Evolutionary conservation across 30 jellyfish, hydroid and myxozoan species (phyloP).

Genomic region (Calvadosia cruxmelitensis): DNA sequence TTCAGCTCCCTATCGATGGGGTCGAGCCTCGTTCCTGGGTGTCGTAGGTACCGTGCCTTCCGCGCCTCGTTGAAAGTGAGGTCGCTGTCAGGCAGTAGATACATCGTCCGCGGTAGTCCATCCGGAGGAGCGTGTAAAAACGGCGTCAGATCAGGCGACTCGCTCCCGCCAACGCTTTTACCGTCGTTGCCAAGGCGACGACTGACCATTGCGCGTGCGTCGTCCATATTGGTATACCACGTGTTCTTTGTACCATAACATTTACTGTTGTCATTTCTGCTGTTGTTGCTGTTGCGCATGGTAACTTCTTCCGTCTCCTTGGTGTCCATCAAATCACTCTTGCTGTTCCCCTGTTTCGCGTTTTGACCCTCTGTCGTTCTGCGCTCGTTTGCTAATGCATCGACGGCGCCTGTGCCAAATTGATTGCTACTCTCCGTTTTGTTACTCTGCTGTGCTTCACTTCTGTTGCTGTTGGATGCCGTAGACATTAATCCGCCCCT

Average conservation of each 20-base stretch:
- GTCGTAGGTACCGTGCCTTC: conserved; percentile 49
- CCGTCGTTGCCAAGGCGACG: conserved; percentile 35
- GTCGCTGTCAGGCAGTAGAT: conserved; percentile 33
- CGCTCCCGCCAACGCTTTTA: neutral
- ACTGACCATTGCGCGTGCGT: conserved; percentile 32
- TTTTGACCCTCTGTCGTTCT: neutral
- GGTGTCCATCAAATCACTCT: neutral
- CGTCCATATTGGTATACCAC: conserved; percentile 38
- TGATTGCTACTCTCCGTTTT: neutral
- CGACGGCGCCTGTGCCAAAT: neutral
- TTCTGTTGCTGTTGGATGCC: neutral
- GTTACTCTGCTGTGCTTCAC: neutral
- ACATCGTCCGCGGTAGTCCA: conserved; percentile 72
- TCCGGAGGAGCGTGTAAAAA: conserved; percentile 52
- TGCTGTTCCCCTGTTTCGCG: neutral
- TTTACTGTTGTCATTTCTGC: neutral
- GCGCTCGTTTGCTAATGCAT: neutral
- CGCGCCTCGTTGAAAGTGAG: conserved; percentile 36
- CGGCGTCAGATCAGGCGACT: conserved; percentile 18
- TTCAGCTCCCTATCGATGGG: conserved; percentile 49
- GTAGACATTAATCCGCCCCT: no score
- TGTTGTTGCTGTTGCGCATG: neutral
- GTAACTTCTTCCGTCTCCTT: neutral
- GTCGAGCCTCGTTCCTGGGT: conserved; percentile 59
- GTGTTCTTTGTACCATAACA: neutral